Base-by-base conservation (phyloP, 1,140 invertebrate genomes). In the Schlechtendalia chinensis region DNA sequence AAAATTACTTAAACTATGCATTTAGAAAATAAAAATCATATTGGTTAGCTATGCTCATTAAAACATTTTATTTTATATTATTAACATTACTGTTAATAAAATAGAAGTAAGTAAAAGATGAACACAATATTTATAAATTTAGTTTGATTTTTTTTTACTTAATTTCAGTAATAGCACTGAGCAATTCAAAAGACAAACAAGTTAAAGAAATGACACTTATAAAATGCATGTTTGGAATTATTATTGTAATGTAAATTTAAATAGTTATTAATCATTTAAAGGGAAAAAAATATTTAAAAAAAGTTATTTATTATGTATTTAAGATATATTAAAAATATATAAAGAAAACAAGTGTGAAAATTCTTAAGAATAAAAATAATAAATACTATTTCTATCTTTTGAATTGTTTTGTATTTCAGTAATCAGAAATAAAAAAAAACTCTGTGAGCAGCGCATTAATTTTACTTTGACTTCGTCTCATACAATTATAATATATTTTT, bases 51-150 rank as follows among this genome's bases (percentile, higher is more conserved):
- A 59, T 61, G 59, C n/a, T 24, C 50, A 47, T 69, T 47, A 54
- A 63, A 79, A n/a, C 39, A 39, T 39, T 58, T 58, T 32, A 75
- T 59, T 22, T 54, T 61, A 45, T 17, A 47, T 14, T 17, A 47
- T 14, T 61, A 39, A 58, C n/a, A 47, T 45, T 22, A 75, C 22
- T 58, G n/a, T 14, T 45, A 63, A 63, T n/a, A n/a, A 77, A 79
- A 79, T 45, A 79, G 24, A 12, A 50, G 47, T 50, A 50, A 50
- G 4, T 45, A 50, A 14, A 63, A 45, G 10, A 24, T 79, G 75
- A 79, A 79, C 75, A 79, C 75, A 63, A 79, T 58, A 39, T 45
- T 61, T 27, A 27, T 22, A 63, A 61, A 79, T 63, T 79, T 79
- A 39, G 22, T 50, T 79, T 63, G 10, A 58, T n/a, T 54, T 19